These are phyloP conservation scores for Cebuella pygmaea DNA, from an alignment of 2,797 vertebrate species.

Conservation along the genomic window DNA sequence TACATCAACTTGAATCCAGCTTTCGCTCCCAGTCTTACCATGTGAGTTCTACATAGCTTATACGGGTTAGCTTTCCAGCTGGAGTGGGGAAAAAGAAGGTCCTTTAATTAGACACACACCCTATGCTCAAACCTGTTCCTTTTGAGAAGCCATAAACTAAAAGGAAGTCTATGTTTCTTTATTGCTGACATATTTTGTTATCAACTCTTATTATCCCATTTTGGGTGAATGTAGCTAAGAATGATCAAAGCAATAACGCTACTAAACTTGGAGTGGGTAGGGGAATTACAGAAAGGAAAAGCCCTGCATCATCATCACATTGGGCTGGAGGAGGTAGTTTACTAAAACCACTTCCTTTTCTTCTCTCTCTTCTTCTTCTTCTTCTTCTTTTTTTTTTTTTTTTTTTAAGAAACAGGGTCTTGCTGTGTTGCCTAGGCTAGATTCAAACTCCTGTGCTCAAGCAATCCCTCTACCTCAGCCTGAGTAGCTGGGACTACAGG, in stretches of 20 bases:
- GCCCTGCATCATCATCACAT: neutral
- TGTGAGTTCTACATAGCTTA: conserved; percentile 62
- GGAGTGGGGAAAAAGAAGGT: conserved; percentile 72
- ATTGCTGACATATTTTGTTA: neutral
- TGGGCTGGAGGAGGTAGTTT: neutral
- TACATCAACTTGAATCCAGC: conserved; percentile 57
- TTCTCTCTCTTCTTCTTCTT: neutral
- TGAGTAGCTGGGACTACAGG: neutral
- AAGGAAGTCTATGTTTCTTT: neutral
- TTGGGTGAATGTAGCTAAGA: neutral
- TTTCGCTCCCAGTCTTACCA: conserved; percentile 75
- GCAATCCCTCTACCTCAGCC: neutral
- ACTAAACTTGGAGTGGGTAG: neutral
- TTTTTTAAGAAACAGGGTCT: neutral
- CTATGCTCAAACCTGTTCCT: neutral
- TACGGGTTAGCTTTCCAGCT: conserved; percentile 77
- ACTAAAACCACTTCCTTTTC: neutral
- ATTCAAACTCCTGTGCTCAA: neutral
- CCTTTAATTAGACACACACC: conserved; percentile 73
- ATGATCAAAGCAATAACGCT: neutral
- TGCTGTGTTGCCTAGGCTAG: neutral
- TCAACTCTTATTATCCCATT: neutral
- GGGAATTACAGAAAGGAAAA: neutral
- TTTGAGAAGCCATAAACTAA: neutral
- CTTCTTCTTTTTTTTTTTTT: rapidly evolving